Evolutionary conservation across 2,797 vertebrate species (phyloP).

Genomic region (Stomatorhinus walkeri): DNA sequence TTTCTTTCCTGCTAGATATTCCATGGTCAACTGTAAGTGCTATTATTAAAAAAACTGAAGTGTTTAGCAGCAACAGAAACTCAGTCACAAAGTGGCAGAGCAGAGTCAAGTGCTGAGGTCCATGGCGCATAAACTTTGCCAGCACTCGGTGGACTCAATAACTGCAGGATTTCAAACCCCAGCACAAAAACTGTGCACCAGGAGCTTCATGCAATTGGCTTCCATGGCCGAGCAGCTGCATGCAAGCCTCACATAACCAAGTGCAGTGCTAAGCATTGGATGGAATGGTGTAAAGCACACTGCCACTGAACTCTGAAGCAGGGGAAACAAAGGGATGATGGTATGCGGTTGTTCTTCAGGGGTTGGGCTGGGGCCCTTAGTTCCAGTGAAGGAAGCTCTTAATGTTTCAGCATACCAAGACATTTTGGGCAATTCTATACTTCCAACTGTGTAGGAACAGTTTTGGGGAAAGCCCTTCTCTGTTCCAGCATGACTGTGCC

Average conservation of each 20-base stretch:
- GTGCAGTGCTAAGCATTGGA: background rate
- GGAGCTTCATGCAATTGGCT: background rate
- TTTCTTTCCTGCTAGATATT: background rate
- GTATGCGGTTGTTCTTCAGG: background rate
- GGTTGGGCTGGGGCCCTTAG: background rate
- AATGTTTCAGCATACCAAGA: background rate
- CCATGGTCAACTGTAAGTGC: background rate
- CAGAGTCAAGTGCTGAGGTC: background rate
- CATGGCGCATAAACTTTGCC: background rate
- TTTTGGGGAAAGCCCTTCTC: background rate
- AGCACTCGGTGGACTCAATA: background rate
- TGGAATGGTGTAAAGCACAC: background rate
- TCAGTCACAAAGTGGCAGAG: background rate
- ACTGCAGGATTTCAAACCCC: background rate
- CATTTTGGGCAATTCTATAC: background rate
- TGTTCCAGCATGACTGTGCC: background rate
- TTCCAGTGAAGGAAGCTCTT: background rate
- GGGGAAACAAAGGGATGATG: background rate
- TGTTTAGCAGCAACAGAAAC: background rate
- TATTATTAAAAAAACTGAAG: background rate
- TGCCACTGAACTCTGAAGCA: background rate
- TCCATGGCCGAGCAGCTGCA: background rate
- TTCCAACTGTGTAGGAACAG: background rate
- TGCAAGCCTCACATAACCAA: background rate
- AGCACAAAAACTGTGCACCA: background rate